Conservation (phyloP, 2,797 vertebrate species). For the Sarcophilus harrisii region DNA sequence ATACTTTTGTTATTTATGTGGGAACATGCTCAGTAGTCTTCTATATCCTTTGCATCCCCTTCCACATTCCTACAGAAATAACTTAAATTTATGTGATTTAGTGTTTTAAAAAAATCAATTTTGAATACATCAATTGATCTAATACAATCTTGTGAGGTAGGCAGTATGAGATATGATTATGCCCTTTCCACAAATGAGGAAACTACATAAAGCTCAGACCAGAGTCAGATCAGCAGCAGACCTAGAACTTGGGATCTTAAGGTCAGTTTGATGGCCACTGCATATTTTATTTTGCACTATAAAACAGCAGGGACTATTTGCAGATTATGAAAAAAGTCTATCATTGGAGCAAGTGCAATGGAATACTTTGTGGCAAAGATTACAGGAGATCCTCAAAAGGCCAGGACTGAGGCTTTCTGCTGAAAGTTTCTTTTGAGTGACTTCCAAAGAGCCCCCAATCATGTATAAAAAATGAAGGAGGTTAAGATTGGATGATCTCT, state of each 20-base stretch:
- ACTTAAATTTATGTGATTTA: not conserved
- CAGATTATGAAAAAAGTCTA: not conserved
- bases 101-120: not conserved
- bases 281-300: not conserved
- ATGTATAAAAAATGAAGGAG: not conserved
- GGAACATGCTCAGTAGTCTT: not conserved
- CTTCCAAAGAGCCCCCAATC: not conserved
- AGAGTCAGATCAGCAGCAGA: not conserved
- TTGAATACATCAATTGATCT: not conserved
- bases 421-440: not conserved
- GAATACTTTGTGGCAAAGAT: not conserved
- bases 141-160: not conserved
- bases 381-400: not conserved
- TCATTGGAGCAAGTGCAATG: not conserved
- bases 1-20: not conserved
- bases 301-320: not conserved
- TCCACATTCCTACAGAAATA: not conserved
- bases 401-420: not conserved
- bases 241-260: not conserved
- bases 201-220: not conserved
- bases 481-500: not conserved
- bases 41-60: not conserved
- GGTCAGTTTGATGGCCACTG: not conserved
- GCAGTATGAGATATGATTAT: not conserved
- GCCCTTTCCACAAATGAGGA: not conserved